Percentiles rank a stretch among this genome's conserved stretches.
These are phyloP conservation scores for Mus musculus DNA, from an alignment of 2,113 vertebrate species.

Conservation along the genomic window GRCm39 chr16:73444001-73444500, in stretches of 20 bases:
- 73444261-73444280: conserved; percentile 86
- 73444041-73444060: conserved; percentile 7
- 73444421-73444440: conserved; percentile 76
- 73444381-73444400: conserved; percentile 87
- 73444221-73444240: conserved; percentile 86
- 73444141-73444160: conserved; percentile 68
- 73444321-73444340: conserved; percentile 83
- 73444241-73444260: conserved; percentile 87
- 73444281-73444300: conserved; percentile 83
- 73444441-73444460: conserved; percentile 75
- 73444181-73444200: conserved; percentile 85
- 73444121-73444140: conserved; percentile 45
- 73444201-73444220: conserved; percentile 82
- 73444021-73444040: conserved; percentile 19
- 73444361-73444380: conserved; percentile 79
- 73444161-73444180: conserved; percentile 76
- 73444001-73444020: neutral
- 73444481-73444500: conserved; percentile 68
- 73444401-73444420: conserved; percentile 72
- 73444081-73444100: conserved; percentile 59
- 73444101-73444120: conserved; percentile 46
- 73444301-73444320: conserved; percentile 84
- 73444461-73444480: conserved; percentile 70
- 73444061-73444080: neutral
- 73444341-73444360: conserved; percentile 82